Evolutionary conservation across 2,888 invertebrate species (phyloP).

Genomic region (Lepidocyrtoides sp.): DNA sequence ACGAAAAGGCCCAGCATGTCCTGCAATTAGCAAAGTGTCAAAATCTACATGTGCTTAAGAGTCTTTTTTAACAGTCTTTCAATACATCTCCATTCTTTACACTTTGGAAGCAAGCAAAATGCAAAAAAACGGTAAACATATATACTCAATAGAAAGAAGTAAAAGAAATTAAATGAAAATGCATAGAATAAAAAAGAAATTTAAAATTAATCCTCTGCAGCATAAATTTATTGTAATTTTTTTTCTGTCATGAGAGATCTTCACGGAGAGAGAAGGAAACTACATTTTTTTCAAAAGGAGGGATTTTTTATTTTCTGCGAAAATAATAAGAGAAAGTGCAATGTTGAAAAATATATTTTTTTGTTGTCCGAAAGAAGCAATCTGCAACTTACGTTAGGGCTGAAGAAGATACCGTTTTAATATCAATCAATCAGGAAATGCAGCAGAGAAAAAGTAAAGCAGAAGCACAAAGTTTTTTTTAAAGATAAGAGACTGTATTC

Average conservation of each 20-base stretch:
- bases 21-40: slow-evolving; percentile 83
- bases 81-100: neutral
- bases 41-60: slow-evolving; percentile 84
- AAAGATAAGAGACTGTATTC: slow-evolving; percentile 41
- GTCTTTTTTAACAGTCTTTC: slow-evolving; percentile 44
- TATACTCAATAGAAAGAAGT: neutral
- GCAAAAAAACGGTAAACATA: slow-evolving; percentile 22
- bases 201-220: too few species aligned
- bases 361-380: slow-evolving; percentile 55
- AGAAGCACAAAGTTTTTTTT: slow-evolving; percentile 57
- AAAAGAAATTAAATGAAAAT: neutral
- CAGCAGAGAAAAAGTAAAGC: slow-evolving; percentile 73
- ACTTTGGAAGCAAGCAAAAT: neutral
- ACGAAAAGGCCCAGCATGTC: slow-evolving; percentile 85
- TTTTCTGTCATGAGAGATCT: neutral
- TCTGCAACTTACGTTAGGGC: slow-evolving; percentile 76
- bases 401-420: slow-evolving; percentile 69
- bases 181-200: too few species aligned
- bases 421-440: slow-evolving; percentile 67
- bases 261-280: neutral
- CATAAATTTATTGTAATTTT: too few species aligned
- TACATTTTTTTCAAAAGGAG: neutral
- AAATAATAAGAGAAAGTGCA: slow-evolving; percentile 39
- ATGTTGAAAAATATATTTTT: slow-evolving; percentile 21
- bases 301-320: neutral